Evolutionary conservation across 2,888 invertebrate genomes (phyloP), one percentile per base, ranked within the genome.

Genomic region (Scaptomyza caliginosa): DNA sequence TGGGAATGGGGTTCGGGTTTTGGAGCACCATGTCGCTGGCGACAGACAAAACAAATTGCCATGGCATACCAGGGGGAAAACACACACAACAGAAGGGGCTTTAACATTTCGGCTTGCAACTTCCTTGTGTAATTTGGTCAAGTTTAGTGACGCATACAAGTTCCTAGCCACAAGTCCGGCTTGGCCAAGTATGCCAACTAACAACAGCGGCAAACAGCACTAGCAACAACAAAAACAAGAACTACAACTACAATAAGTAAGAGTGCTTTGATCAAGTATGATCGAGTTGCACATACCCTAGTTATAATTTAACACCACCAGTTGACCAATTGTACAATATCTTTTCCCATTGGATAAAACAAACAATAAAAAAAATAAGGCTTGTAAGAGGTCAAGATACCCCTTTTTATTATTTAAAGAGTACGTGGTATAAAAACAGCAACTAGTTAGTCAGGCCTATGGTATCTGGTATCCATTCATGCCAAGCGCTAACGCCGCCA

Each of bases 111-210:
- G 34, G 40, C 38, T 23, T 26, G 30, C 50, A 50, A 87, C 82
- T 82, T 82, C 81, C 87, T 85, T 81, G 87, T 87, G 68, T 71
- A 74, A 85, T 87, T 87, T 87, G 81, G 85, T 85, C 87, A 87
- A 85, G 85, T 87, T 85, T 87, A 85, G 81, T 87, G 85, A 87
- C 85, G 81, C 81, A 87, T 56, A 54, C 77, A 51, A 60, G 56
- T 42, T 57, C 30, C 75, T 49, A 70, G 71, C 36, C 58, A 50
- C 74, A 86, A 78, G 81, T 82, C 78, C 87, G 81, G 81, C 82
- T 84, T 67, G 43, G 64, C 73, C 81, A 86, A 59, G 55, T 74
- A 71, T 83, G 79, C 75, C 79, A 73, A 46, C 46, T 3, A 46
- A 13, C 32, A 32, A 10, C 30, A 32, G 46, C 30, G 10, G 28